Base-by-base conservation (phyloP, 2,113 vertebrate species). In the Misgurnus mizolepis region DNA sequence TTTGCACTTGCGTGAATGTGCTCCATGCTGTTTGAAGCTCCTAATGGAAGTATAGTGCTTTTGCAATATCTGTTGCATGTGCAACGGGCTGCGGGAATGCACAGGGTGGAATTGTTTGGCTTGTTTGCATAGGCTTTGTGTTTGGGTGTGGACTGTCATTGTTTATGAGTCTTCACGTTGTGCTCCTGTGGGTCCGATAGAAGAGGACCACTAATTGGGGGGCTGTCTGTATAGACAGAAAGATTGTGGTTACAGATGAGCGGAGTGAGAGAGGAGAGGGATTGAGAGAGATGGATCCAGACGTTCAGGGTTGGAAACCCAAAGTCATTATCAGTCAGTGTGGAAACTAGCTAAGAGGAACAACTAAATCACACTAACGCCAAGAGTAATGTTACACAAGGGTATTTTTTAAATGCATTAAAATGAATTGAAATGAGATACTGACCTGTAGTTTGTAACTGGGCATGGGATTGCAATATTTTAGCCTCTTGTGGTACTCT, bases 131-230 rank as follows among this genome's bases (percentile, higher is more conserved):
- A 8, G 34, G 76, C 27, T 80, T 43, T 78, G 58, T 78, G 41
- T 73, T 22, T 39, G 77, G 66, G 65, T 76, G 66, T 80, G 66
- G 39, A 40, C 10, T 27, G 49, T 60, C 7, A 53, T 61, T 72
- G 58, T 80, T 27, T 43, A 27, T 80, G 67, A 39, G 18, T 68
- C 14, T 78, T 45, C 34, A 18, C 39, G 11, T 34, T 14, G 43
- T 39, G 60, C 67, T 82, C 78, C 60, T 65, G 78, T 71, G 75
- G 39, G 45, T 73, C 74, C 79, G 75, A 65, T 82, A 74, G 34
- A 71, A 58, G 71, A 70, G 75, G 67, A 45, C 67, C 80, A 65
- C 50, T 84, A 84, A 85, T 83, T 85, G 84, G 83, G 18, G 27
- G 67, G 3, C 27, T 34, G 47, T 50, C 62, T 4, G 56, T 43